Evolutionary conservation across 2,888 invertebrate genomes (phyloP).

Genomic region (Trichogramma evanescens): DNA sequence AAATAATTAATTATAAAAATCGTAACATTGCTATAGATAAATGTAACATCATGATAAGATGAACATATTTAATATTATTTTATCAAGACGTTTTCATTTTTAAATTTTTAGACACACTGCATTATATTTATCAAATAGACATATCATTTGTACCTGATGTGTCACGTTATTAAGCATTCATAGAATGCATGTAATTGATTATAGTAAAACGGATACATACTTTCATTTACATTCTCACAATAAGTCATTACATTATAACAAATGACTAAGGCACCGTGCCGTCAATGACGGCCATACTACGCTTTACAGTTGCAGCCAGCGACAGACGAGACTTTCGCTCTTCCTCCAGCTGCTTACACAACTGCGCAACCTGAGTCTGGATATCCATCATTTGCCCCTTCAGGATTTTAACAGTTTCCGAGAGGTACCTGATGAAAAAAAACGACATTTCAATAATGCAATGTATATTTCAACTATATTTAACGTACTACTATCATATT

Average conservation of each 20-base stretch:
- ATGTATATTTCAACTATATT: neutral
- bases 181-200: conserved; percentile 8
- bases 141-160: neutral
- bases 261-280: conserved; percentile 29
- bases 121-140: conserved; percentile 3
- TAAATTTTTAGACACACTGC: neutral
- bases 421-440: conserved; percentile 54
- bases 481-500: neutral
- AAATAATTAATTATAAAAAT: no score
- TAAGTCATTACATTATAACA: neutral
- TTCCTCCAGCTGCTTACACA: conserved; percentile 60
- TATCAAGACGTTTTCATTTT: neutral
- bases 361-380: conserved; percentile 55
- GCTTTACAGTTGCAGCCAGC: conserved; percentile 42
- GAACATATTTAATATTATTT: neutral
- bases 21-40: no score
- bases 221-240: neutral
- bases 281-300: conserved; percentile 39
- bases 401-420: conserved; percentile 70
- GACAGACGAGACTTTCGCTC: conserved; percentile 55
- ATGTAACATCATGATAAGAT: neutral
- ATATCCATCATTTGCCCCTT: conserved; percentile 67
- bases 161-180: neutral
- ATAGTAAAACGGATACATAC: neutral
- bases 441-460: conserved; percentile 36